phyloP scores from a whole-genome alignment of 2,888 invertebrate species.

The Spisula solida region DNA sequence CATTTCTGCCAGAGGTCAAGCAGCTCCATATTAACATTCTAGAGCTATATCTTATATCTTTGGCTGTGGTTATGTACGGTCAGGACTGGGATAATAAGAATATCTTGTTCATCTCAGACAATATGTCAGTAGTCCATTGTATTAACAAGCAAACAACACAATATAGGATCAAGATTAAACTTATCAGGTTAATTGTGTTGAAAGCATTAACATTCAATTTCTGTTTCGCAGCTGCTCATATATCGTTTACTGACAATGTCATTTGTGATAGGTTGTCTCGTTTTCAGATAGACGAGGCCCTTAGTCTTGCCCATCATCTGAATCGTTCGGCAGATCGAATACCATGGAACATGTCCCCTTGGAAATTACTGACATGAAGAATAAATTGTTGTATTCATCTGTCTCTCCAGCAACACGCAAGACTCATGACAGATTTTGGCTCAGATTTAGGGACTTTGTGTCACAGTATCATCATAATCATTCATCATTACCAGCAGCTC shows the following conservation, averaged over 20 bases:
- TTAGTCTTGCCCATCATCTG: conserved; percentile 41
- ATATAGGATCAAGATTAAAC: conserved; percentile 49
- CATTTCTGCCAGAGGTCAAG: conserved; percentile 28
- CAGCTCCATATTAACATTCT: conserved; percentile 49
- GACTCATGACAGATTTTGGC: conserved; percentile 32
- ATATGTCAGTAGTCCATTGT: conserved; percentile 48
- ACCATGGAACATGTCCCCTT: conserved; percentile 36
- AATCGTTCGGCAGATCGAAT: conserved; percentile 15
- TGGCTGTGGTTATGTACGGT: conserved; percentile 50
- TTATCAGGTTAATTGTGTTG: conserved; percentile 48
- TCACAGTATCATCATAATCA: no score
- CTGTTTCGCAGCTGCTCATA: conserved; percentile 41
- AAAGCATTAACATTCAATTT: conserved; percentile 49
- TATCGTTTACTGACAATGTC: conserved; percentile 38
- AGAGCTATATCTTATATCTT: conserved; percentile 51
- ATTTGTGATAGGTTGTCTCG: conserved; percentile 53
- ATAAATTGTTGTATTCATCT: conserved; percentile 16
- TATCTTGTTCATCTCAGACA: conserved; percentile 49
- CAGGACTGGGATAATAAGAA: conserved; percentile 45
- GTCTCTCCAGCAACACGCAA: conserved; percentile 10
- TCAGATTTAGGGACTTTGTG: conserved; percentile 24
- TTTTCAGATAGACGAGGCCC: conserved; percentile 48
- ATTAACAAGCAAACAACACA: conserved; percentile 53
- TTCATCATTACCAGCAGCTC: not conserved
- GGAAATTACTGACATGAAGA: conserved; percentile 11